Evolutionary conservation across 2,888 invertebrate species (phyloP), one percentile per base, ranked within the genome.

Genomic region (Acrobeloides nanus): DNA sequence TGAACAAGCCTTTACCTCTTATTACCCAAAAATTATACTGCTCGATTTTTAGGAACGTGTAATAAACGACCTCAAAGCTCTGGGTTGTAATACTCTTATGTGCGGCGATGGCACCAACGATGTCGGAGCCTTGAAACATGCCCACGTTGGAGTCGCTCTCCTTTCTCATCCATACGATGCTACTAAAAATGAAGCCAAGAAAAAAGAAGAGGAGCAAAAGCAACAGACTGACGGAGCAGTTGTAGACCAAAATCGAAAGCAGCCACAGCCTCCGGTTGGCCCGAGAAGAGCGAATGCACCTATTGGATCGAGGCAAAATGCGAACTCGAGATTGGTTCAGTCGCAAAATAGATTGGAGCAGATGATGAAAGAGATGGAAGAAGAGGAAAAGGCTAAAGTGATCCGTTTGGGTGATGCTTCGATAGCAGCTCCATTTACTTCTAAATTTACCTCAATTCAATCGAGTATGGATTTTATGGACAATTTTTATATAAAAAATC

Each of bases 101-200:
- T 99, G 97, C 74, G 97, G 99, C 1, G 99, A 99, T 78, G 99
- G 99, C 45, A 99, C 99, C 1, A 99, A 99, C 75, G 97, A 99
- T 77, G 97, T 99, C 10, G 97, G 97, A 17, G 92, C 92, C 4
- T 78, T 99, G 40, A 99, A 97, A 77, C 97, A 99, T 77, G 92
- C 97, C 26, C 85, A 97, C 77, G 92, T 87, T 70, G 65, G 72
- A 6, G 72, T 73, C 5, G 73, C 73, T 3, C 55, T 73, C 23
- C 59, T 73, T 1, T 61, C 72, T 0, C 68, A 73, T 55, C 73
- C 73, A 0, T 65, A 59, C 46, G 66, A 68, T 43, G 59, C 67
- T 8, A 61, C 59, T n/a, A 62, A 57, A 29, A 17, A 32, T 17
- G 18, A 48, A 20, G 46, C 55, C n/a, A 56, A 59, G 17, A 24